Conservation (phyloP, 92 coral and sea anemone species). For the Paramuricea clavata region DNA sequence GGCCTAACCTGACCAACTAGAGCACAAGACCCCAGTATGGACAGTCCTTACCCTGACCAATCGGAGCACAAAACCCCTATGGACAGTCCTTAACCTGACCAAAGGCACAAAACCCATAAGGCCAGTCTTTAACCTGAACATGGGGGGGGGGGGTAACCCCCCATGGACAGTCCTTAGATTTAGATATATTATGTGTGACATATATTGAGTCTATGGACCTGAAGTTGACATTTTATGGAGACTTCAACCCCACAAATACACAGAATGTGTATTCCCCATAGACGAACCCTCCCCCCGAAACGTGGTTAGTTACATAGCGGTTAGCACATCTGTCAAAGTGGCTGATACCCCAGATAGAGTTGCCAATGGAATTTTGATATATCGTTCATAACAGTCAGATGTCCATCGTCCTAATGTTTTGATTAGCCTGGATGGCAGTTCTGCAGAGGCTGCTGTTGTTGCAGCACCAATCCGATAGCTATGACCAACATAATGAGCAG, state of each 20-base stretch:
- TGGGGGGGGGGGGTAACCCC: no score
- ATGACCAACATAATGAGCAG: conserved; percentile 59
- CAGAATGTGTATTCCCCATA: conserved; percentile 67
- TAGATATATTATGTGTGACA: no score
- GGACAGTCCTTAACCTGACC: no score
- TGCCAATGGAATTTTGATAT: conserved; percentile 39
- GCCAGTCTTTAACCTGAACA: no score
- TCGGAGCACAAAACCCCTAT: no score
- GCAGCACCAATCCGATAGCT: conserved; percentile 78
- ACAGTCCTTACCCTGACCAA: no score
- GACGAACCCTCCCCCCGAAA: conserved; percentile 32
- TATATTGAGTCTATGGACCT: conserved; percentile 31
- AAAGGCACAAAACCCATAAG: no score
- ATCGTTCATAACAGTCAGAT: conserved; percentile 63
- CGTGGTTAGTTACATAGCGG: background rate
- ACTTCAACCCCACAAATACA: conserved; percentile 67
- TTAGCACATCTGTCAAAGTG: background rate
- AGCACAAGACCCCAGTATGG: no score
- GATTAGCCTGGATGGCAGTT: conserved; percentile 55
- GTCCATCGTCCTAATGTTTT: conserved; percentile 57
- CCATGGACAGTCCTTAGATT: no score
- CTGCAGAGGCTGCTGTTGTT: conserved; percentile 62
- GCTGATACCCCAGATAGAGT: conserved; percentile 32
- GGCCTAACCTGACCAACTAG: no score
- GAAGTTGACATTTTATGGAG: conserved; percentile 58